Conservation (phyloP, 2,888 invertebrate species). For the Pilophorus perplexus region DNA sequence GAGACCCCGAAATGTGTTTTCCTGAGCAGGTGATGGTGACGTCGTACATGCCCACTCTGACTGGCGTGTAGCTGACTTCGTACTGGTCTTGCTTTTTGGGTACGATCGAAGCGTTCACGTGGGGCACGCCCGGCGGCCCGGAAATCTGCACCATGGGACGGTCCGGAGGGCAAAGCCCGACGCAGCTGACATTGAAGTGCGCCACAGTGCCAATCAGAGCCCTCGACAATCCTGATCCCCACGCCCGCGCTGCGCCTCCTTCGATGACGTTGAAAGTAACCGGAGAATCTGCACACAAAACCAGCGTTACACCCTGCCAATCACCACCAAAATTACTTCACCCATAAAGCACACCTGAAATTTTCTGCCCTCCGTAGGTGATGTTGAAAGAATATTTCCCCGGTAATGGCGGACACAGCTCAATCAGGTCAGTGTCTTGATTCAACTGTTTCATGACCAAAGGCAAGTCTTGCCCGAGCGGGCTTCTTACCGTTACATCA, state of each 20-base stretch:
- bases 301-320: not conserved
- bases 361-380: conserved; percentile 59
- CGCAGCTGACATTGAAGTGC: conserved; percentile 55
- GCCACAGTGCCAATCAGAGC: conserved; percentile 58
- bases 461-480: conserved; percentile 78
- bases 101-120: conserved; percentile 41
- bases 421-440: conserved; percentile 71
- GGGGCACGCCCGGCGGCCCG: conserved; percentile 58
- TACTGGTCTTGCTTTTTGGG: conserved; percentile 57
- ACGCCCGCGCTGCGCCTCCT: conserved; percentile 60
- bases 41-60: conserved; percentile 88
- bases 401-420: conserved; percentile 79
- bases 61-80: conserved; percentile 85
- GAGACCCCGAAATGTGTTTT: conserved; percentile 64
- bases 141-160: conserved; percentile 56
- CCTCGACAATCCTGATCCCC: conserved; percentile 59
- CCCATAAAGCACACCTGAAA: too few species aligned
- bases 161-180: conserved; percentile 46
- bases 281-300: conserved; percentile 53
- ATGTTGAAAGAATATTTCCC: conserved; percentile 69
- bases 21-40: conserved; percentile 67
- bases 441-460: conserved; percentile 68
- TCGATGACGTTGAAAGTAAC: conserved; percentile 60
- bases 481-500: conserved; percentile 83
- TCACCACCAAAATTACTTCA: not conserved